Base-by-base conservation (phyloP, 2,113 vertebrate species). In the Ceuthmochares aereus region DNA sequence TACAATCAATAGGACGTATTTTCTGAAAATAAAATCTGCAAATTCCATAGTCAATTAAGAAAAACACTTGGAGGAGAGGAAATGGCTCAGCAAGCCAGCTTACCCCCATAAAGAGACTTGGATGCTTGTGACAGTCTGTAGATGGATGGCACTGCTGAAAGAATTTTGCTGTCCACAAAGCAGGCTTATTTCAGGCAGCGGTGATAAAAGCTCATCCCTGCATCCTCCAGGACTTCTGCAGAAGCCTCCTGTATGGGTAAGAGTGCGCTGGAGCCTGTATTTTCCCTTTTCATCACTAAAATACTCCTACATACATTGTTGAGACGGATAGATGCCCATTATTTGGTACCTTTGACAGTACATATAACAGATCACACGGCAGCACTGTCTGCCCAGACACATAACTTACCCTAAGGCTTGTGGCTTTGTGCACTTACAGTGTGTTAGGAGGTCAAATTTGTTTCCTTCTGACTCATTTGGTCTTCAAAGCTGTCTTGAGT, bases 1-100 rank as follows among this genome's bases (percentile, higher is more conserved):
- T 86, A n/a, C 73, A 69, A 94, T 97, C 94, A 49, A 84, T 81
- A 56, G 88, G 32, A 10, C 47, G 68, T 93, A 58, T 96, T 97
- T 91, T 75, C 90, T 81, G 91, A 75, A 93, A 88, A 73, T 26
- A 82, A 72, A 52, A 79, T 36, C 91, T 90, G 72, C 42, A 23
- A 14, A 49, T 95, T 74, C 81, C 14, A 17, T 7, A 78, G 72
- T 68, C 84, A 59, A 59, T 91, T 86, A 84, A 62, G 40, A 74
- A 78, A 40, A 64, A 37, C 47, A 5, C 59, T 69, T 8, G 49
- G 36, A 40, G 84, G 86, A 76, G 64, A 88, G 79, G 69, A 86
- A 63, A 36, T 6, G 43, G 84, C 64, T 56, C 37, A 8, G 83
- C 42, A 62, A 23, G 23, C 42, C 6, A 3, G 21, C 37, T 55